Conservation (phyloP, 1,140 invertebrate species). For the Diuraphis noxia region DNA sequence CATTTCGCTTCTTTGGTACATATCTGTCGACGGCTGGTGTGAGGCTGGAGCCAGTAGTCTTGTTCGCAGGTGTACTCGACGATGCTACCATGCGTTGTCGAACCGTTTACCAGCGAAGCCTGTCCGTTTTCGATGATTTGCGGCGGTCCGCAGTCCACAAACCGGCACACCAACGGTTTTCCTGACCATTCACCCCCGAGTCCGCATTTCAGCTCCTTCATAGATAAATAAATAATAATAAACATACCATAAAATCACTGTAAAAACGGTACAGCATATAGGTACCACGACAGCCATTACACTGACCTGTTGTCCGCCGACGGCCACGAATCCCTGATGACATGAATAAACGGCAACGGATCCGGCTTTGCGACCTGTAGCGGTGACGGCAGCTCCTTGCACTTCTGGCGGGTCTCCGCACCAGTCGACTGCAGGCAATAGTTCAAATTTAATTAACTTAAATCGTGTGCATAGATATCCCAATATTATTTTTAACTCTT, state of each 20-base stretch:
- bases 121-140: constrained; percentile 75
- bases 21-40: constrained; percentile 65
- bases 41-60: constrained; percentile 81
- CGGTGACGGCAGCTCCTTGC: constrained; percentile 71
- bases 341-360: constrained; percentile 80
- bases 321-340: constrained; percentile 75
- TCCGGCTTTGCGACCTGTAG: constrained; percentile 72
- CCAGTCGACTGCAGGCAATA: constrained; percentile 69
- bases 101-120: constrained; percentile 73
- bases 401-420: constrained; percentile 78
- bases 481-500: background rate
- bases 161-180: constrained; percentile 77
- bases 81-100: constrained; percentile 76
- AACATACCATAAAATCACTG: background rate
- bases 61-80: constrained; percentile 77
- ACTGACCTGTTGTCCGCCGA: constrained; percentile 78
- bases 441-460: background rate
- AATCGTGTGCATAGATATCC: background rate
- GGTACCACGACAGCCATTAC: background rate
- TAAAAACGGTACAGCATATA: background rate
- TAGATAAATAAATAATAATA: constrained; percentile 55
- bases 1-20: constrained; percentile 84
- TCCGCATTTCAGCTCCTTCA: constrained; percentile 75
- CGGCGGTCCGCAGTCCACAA: constrained; percentile 85
- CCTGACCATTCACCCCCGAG: constrained; percentile 82